Evolutionary conservation across 2,113 vertebrate species (phyloP), one percentile per base, ranked within the genome.

Genomic region (Cettia cetti): DNA sequence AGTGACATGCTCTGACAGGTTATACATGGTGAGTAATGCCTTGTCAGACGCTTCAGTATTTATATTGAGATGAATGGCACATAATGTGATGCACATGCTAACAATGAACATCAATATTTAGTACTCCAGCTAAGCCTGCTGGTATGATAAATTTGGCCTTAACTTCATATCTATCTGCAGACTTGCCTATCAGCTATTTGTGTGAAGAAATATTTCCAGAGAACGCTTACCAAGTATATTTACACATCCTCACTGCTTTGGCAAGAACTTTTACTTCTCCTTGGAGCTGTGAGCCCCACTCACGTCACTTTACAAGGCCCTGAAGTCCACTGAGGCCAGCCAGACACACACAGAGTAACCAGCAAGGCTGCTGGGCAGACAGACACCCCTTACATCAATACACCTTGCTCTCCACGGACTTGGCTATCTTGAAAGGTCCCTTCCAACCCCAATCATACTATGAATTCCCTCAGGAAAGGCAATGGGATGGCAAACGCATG

Each of bases 91-190:
- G 94, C 96, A 95, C 92, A 79, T 81, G 91, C 96, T 97, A 97
- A 96, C 95, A 83, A 96, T 61, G 65, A 93, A 45, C 86, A 97
- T 95, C 96, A 97, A 97, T 95, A 97, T 97, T 97, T 95, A 97
- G 91, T 57, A 75, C 78, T 95, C 93, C 42, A 75, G 74, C 86
- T 94, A 96, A 97, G 65, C 60, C 82, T 88, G 47, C 76, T 21
- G 18, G 30, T 57, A 86, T 94, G 94, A 97, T 96, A 96, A 95
- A 98, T 97, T 95, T 86, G 50, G 53, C 59, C 90, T 93, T 96
- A 97, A 92, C 91, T 96, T 92, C 24, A 0, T 77, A 40, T 91
- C 77, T 78, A 75, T 81, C 94, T 94, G 45, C 37, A 94, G 93
- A 79, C 89, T 95, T 96, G 76, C 82, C 86, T 86, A 91, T 70